These are phyloP conservation scores for Portevinia maculata DNA, from an alignment of 2,888 invertebrate species.

Conservation along the genomic window DNA sequence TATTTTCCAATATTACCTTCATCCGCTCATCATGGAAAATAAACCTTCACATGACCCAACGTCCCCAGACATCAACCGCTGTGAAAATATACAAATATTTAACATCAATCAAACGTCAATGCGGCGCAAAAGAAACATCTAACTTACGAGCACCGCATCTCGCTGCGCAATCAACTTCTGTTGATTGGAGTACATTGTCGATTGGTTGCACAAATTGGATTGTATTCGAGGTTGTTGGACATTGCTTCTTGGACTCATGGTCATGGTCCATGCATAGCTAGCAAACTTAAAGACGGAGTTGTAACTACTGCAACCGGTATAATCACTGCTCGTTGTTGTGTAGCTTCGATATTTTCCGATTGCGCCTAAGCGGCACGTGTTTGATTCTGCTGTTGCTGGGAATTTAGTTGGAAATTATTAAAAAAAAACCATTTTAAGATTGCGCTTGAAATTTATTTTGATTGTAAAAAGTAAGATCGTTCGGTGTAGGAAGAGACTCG, in stretches of 20 bases:
- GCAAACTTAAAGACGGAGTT: constrained; percentile 76
- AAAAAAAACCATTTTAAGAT: no score
- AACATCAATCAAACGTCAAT: background rate
- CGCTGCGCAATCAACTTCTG: constrained; percentile 80
- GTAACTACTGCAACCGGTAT: constrained; percentile 75
- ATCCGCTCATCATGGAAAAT: constrained; percentile 79
- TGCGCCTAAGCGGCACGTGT: no score
- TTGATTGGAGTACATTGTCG: constrained; percentile 79
- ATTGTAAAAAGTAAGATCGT: background rate
- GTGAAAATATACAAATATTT: constrained; percentile 12
- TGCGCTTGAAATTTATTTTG: no score
- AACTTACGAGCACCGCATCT: constrained; percentile 80
- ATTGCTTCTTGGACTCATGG: no score
- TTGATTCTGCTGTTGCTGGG: constrained; percentile 16
- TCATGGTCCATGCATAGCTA: constrained; percentile 79
- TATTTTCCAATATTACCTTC: background rate
- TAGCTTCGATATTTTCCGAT: no score
- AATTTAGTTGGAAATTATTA: background rate
- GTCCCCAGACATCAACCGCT: constrained; percentile 80
- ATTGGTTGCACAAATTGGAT: constrained; percentile 81
- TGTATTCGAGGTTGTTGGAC: constrained; percentile 81
- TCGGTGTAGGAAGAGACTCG: constrained; percentile 2
- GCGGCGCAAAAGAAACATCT: no score
- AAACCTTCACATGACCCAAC: constrained; percentile 80
- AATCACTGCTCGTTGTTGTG: constrained; percentile 43